Evolutionary conservation across 1,140 invertebrate genomes (phyloP).

Genomic region (Bombyx mandarina): DNA sequence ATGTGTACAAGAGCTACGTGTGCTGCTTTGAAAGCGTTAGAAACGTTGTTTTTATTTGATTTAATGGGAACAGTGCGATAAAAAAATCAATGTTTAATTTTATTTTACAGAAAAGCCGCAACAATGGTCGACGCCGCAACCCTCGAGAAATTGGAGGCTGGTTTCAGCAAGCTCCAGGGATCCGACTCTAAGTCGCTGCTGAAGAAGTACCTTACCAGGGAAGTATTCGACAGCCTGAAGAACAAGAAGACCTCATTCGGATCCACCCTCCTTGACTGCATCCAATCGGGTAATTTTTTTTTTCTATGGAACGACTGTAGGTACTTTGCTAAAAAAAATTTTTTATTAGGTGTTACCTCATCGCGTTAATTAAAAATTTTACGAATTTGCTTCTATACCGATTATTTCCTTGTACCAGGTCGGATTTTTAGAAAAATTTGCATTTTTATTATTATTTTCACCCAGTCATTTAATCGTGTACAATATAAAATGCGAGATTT

Average conservation of each 20-base stretch:
- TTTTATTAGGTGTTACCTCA: no score
- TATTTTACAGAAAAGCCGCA: slow-evolving; percentile 76
- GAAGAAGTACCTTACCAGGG: slow-evolving; percentile 94
- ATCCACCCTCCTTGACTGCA: slow-evolving; percentile 90
- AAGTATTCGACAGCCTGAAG: slow-evolving; percentile 92
- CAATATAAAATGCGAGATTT: no score
- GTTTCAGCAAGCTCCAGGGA: slow-evolving; percentile 87
- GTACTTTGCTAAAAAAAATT: no score
- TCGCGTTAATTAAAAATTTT: no score
- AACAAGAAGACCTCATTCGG: slow-evolving; percentile 92
- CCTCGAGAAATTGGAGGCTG: slow-evolving; percentile 90
- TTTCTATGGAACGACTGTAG: not conserved
- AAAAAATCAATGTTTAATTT: not conserved
- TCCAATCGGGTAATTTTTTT: slow-evolving; percentile 83
- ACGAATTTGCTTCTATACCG: no score
- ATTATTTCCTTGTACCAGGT: no score
- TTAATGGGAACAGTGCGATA: not conserved
- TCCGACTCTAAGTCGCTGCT: slow-evolving; percentile 95
- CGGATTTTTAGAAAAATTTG: no score
- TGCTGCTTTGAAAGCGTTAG: slow-evolving; percentile 62
- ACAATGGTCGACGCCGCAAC: slow-evolving; percentile 90
- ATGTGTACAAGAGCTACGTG: slow-evolving; percentile 67
- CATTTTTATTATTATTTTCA: no score
- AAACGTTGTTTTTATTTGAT: slow-evolving; percentile 16
- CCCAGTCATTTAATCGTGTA: no score